Evolutionary conservation across 2,888 invertebrate genomes (phyloP), one percentile per base, ranked within the genome.

Genomic region (Yponomeuta plumbellus): DNA sequence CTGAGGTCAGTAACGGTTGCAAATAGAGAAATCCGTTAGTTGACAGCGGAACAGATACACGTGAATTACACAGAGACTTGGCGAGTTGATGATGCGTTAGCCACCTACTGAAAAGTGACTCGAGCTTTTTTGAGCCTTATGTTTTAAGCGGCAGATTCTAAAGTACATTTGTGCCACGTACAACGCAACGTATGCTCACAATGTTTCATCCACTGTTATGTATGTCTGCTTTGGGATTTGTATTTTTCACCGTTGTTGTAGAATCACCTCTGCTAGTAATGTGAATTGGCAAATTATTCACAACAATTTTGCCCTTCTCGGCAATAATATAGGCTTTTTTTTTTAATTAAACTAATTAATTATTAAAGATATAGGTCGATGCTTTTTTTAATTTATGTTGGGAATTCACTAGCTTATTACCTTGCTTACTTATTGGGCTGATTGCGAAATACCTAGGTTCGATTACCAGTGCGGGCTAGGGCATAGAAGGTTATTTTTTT

Each of bases 11-110:
- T 34, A 39, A 13, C 62, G 62, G 62, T n/a, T 13, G 10, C 23
- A 61, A 8, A 61, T 13, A 52, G 52, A 26, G 57, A 65, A 57
- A 65, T 56, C 74, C 73, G 75, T 75, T 75, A 75, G 67, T 67
- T 70, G 72, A 68, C 72, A 72, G 77, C 75, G 79, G 77, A 81
- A 80, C 80, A 73, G 77, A 82, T 79, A 71, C 67, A 67, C 72
- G 72, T 70, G 74, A 75, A 77, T 78, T 75, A 77, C 65, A 71
- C 68, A 72, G 72, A 71, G 68, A 73, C 73, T 76, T 73, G 71
- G 68, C 69, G 71, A 71, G 69, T 72, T 69, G 71, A 73, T 74
- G 69, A 71, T 72, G 74, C 75, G 73, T 68, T 69, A 69, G 68
- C 65, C 65, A 13, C 44, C 17, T 52, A 52, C 17, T 17, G 17